Evolutionary conservation across 2,888 invertebrate species (phyloP).

Genomic region (Drosophila mettleri): DNA sequence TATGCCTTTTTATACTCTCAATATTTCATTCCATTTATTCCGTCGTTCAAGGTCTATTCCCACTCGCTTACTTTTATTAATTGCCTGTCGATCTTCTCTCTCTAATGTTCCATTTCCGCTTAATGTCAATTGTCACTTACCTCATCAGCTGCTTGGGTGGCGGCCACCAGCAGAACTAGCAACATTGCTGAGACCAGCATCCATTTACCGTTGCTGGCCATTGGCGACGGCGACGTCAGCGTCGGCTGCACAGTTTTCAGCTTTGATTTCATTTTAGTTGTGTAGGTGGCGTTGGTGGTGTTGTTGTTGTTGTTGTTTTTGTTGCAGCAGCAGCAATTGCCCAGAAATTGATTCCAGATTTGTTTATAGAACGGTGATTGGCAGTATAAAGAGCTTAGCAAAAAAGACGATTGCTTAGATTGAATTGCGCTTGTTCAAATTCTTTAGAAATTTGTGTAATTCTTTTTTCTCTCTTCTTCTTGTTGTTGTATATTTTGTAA

Average conservation of each 20-base stretch:
- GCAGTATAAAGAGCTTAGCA: constrained; percentile 38
- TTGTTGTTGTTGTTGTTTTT: constrained; percentile 12
- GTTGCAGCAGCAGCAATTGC: constrained; percentile 26
- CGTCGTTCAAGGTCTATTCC: background rate
- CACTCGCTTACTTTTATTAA: constrained; percentile 8
- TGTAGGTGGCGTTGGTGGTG: constrained; percentile 32
- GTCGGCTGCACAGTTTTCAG: constrained; percentile 56
- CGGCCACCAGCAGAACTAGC: constrained; percentile 52
- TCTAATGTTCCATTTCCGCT: constrained; percentile 22
- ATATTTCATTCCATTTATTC: background rate
- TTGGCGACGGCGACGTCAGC: constrained; percentile 32
- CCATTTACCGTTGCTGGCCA: constrained; percentile 53
- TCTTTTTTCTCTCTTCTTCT: constrained; percentile 3
- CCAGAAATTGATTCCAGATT: constrained; percentile 41
- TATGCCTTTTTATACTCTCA: background rate
- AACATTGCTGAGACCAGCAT: constrained; percentile 54
- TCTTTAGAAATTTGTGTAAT: constrained; percentile 20
- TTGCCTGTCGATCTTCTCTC: background rate
- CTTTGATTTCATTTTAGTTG: constrained; percentile 69
- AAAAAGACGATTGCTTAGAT: constrained; percentile 4
- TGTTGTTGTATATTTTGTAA: constrained; percentile 33
- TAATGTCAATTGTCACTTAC: constrained; percentile 47
- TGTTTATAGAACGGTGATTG: constrained; percentile 42
- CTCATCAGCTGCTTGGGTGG: constrained; percentile 74
- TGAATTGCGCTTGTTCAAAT: constrained; percentile 14